Evolutionary conservation across 2,113 vertebrate species (phyloP), one percentile per base, ranked within the genome.

Genomic region (Epinephelus lanceolatus): DNA sequence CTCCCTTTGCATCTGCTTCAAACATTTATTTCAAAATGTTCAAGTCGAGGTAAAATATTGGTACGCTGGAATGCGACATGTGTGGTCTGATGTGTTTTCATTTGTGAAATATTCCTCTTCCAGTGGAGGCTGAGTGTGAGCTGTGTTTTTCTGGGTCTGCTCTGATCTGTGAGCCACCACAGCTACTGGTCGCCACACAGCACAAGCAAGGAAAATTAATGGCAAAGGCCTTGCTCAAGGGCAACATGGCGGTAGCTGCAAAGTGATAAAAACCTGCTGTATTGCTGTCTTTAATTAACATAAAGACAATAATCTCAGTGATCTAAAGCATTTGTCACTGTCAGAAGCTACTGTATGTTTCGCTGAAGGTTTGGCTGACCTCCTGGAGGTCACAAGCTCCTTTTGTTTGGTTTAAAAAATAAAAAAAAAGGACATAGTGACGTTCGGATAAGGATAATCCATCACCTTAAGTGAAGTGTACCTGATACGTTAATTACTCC

Each of bases 31-130:
- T 15, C 11, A 63, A 37, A 19, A 33, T 63, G 33, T 62, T 40
- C 9, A 62, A 62, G 60, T 18, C 40, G 52, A 73, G n/a, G 19
- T 81, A 19, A 75, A 52, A 49, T 67, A 75, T 68, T 40, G 60
- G 37, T 51, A 71, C 53, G 19, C 23, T 37, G 60, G 17, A 61
- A 62, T 59, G 25, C 10, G 0, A 6, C 40, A 13, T 52, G 53
- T 68, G 47, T 2, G 14, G 71, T 33, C 56, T 70, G 33, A 23
- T 23, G 3, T 45, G 30, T 59, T 66, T 67, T 42, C 25, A 66
- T 56, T 49, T 30, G 37, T 59, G 70, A 45, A 47, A 51, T 23
- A 49, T 49, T 60, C 45, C 21, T 33, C 18, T 1, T 30, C 42
- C 5, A 4, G 21, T 55, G 30, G 30, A 40, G 19, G 33, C 30